These are phyloP conservation scores for Nannoperca australis DNA, from an alignment of 2,797 vertebrate genomes.

Conservation along the genomic window DNA sequence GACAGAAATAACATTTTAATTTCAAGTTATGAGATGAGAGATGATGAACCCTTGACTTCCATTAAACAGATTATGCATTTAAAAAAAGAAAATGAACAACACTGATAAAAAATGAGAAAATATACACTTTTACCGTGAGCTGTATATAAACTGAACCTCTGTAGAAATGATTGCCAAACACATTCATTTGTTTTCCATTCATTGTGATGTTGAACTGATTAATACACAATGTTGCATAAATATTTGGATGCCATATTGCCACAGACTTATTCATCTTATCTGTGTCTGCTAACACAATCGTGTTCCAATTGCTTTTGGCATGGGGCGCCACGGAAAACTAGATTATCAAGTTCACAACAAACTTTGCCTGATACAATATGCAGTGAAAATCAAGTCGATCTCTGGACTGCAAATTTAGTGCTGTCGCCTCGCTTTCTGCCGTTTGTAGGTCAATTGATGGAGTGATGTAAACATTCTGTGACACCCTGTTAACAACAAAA, in stretches of 20 bases:
- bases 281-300: conserved; percentile 57
- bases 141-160: conserved; percentile 4
- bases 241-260: conserved; percentile 58
- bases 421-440: conserved; percentile 17
- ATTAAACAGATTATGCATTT: conserved; percentile 8
- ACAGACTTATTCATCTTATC: conserved; percentile 64
- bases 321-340: conserved; percentile 38
- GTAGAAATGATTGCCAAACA: conserved; percentile 10
- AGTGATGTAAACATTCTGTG: conserved; percentile 57
- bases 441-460: conserved; percentile 60
- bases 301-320: conserved; percentile 59
- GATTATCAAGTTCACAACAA: conserved; percentile 68
- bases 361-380: conserved; percentile 63
- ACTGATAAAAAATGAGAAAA: conserved; percentile 4
- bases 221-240: conserved; percentile 54
- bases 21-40: conserved; percentile 17
- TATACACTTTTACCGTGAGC: background rate
- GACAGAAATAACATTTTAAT: conserved; percentile 24
- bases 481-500: conserved; percentile 45
- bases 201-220: conserved; percentile 35
- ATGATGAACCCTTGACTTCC: conserved; percentile 6
- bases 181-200: conserved; percentile 27
- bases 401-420: conserved; percentile 27
- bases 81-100: background rate
- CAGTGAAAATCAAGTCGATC: conserved; percentile 66